These are phyloP conservation scores for Scopus umbretta DNA, from an alignment of 2,113 vertebrate genomes.

Conservation along the genomic window DNA sequence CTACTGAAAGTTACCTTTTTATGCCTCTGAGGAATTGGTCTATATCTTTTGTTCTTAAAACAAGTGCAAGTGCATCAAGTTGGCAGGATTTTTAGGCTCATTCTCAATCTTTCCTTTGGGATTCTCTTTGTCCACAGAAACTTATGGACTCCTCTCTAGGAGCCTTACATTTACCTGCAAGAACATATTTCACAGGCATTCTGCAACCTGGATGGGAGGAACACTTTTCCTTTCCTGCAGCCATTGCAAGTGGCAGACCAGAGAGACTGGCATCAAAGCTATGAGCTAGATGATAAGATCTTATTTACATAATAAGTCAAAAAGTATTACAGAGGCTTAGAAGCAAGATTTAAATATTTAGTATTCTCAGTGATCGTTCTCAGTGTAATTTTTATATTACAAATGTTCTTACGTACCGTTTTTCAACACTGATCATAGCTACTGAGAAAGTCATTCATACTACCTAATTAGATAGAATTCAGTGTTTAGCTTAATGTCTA, in stretches of 20 bases:
- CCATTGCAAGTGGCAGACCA: not conserved
- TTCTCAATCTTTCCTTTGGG: not conserved
- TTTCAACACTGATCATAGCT: not conserved
- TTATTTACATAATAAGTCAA: not conserved
- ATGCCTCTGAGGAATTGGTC: not conserved
- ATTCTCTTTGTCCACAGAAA: not conserved
- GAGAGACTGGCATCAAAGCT: not conserved
- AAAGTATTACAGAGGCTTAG: not conserved
- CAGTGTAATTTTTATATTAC: not conserved
- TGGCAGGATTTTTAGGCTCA: not conserved
- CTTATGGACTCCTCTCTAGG: not conserved
- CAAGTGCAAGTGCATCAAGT: not conserved
- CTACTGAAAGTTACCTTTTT: not conserved
- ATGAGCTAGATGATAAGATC: not conserved
- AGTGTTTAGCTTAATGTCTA: not conserved
- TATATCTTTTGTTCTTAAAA: not conserved
- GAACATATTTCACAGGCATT: not conserved
- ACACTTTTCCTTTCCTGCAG: not conserved
- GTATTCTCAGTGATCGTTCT: not conserved
- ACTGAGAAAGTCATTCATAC: not conserved
- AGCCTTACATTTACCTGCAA: not conserved
- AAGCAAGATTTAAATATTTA: not conserved
- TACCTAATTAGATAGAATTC: not conserved
- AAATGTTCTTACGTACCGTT: not conserved
- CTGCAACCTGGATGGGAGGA: not conserved